Conservation (phyloP, 2,888 invertebrate genomes). For the Dinocampus coccinellae region DNA sequence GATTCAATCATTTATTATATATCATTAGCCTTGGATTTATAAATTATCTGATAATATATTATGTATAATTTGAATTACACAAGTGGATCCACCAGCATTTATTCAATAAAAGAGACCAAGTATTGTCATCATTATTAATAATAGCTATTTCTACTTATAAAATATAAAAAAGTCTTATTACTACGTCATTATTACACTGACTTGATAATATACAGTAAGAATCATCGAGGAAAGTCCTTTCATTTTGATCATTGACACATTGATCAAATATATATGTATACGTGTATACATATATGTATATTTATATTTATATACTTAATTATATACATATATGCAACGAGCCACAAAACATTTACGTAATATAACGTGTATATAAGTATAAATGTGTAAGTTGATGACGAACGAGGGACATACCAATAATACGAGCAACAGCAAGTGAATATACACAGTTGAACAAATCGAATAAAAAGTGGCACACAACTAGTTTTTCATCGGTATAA, state of each 20-base stretch:
- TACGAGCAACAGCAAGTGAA: neutral
- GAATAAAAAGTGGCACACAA: slow-evolving; percentile 45
- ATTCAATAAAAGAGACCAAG: neutral
- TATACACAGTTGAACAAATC: slow-evolving; percentile 32
- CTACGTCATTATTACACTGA: slow-evolving; percentile 12
- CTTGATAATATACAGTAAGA: neutral
- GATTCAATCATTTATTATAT: neutral
- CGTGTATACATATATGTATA: neutral
- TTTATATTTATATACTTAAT: neutral
- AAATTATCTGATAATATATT: too few species aligned
- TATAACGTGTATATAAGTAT: neutral
- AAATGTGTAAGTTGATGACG: slow-evolving; percentile 2
- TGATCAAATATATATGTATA: neutral
- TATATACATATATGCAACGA: neutral
- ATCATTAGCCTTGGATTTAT: too few species aligned
- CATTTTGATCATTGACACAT: too few species aligned
- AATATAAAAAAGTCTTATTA: neutral
- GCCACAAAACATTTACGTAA: slow-evolving; percentile 20
- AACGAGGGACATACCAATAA: slow-evolving; percentile 7
- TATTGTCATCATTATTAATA: neutral
- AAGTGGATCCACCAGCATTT: neutral
- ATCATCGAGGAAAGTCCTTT: neutral
- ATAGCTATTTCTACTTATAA: neutral
- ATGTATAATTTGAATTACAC: too few species aligned
- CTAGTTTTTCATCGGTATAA: slow-evolving; percentile 35